A percentile compares a stretch with the other conserved stretches of the same genome.
These are phyloP conservation scores for Helogale parvula DNA, from an alignment of 2,113 vertebrate genomes.

Conservation along the genomic window DNA sequence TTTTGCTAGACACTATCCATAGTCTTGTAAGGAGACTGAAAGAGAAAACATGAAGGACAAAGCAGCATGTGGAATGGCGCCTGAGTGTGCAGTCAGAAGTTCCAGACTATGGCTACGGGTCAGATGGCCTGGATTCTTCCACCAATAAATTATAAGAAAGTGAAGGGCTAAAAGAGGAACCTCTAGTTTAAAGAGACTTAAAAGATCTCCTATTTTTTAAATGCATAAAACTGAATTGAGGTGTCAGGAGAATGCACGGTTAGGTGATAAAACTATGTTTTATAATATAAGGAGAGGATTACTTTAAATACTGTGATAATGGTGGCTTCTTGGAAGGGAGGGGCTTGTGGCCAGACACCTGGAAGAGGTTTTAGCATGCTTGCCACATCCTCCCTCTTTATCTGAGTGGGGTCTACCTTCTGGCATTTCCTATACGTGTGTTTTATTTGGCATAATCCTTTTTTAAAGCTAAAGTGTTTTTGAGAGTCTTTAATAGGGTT, in stretches of 20 bases:
- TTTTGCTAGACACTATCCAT: background rate
- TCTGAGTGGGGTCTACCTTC: background rate
- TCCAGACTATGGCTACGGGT: background rate
- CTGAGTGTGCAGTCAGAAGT: background rate
- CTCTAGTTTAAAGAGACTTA: background rate
- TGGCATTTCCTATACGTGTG: background rate
- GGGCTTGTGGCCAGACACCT: background rate
- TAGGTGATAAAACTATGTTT: background rate
- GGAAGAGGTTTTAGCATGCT: background rate
- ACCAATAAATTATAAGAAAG: background rate
- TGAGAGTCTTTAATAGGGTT: background rate
- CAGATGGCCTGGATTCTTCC: background rate
- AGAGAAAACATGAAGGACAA: background rate
- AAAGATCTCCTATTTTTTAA: background rate
- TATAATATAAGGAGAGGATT: too few species aligned
- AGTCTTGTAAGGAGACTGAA: slow-evolving; percentile 1
- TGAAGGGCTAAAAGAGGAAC: background rate
- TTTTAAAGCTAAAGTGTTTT: background rate
- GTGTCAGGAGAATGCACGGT: background rate
- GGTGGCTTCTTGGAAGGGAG: background rate
- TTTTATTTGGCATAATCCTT: background rate
- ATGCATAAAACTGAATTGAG: background rate
- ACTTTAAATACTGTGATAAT: background rate
- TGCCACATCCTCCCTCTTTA: background rate
- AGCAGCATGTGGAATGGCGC: background rate